Percentiles rank a stretch among this genome's conserved stretches.
phyloP scores from a whole-genome alignment of 2,113 vertebrate species.

The Pteropus alecto region DNA sequence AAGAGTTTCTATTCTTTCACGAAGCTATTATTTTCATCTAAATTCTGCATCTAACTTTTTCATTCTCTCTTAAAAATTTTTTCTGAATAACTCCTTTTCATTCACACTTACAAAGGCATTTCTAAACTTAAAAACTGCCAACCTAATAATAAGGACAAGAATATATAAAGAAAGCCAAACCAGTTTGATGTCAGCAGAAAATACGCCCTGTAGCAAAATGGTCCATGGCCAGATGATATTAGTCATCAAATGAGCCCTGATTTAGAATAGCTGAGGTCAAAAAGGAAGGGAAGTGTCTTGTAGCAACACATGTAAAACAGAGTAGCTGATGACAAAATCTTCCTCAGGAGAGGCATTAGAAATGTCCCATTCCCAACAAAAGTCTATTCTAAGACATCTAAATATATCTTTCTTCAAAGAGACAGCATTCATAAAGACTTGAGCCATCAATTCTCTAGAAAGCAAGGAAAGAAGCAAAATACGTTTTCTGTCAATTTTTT shows the following conservation, averaged over 20 bases:
- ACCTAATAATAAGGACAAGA: background rate
- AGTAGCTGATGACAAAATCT: conserved; percentile 6
- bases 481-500: background rate
- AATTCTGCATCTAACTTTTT: background rate
- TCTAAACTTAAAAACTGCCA: background rate
- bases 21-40: background rate
- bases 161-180: background rate
- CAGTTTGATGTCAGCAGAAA: conserved; percentile 19
- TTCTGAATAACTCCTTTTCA: background rate
- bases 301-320: background rate
- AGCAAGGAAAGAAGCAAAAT: background rate
- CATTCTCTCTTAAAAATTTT: background rate
- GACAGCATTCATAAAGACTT: background rate
- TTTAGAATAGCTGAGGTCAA: background rate
- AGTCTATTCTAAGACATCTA: background rate
- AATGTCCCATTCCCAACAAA: background rate
- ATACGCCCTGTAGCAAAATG: background rate
- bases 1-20: background rate
- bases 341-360: background rate
- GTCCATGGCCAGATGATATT: background rate
- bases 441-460: background rate
- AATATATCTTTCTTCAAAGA: conserved; percentile 10
- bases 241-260: background rate
- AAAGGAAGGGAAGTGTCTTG: background rate
- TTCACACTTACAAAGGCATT: background rate